Base-by-base conservation (phyloP, 2,113 vertebrate genomes). In the Elachura formosa region DNA sequence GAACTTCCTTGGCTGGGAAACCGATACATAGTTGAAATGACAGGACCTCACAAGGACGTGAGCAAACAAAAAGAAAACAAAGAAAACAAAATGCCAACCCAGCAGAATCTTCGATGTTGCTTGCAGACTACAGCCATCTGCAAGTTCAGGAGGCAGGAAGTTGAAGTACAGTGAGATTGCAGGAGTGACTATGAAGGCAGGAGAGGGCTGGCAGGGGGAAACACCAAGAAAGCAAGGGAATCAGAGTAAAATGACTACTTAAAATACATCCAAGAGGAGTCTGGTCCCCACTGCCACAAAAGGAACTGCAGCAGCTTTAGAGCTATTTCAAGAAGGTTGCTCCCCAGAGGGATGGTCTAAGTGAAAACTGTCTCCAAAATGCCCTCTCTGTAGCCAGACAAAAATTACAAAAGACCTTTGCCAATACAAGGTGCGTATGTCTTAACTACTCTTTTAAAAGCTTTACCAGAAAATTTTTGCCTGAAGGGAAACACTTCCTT, bases 21-120 rank as follows among this genome's bases (percentile, higher is more conserved):
- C 73, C 87, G 90, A 96, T 89, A 96, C 73, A 87, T 14, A 92
- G 25, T 84, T 97, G 97, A 97, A 97, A 97, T 96, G 86, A 95
- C 87, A 93, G 68, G 95, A 96, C 94, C 88, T 89, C 83, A 90
- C 94, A 94, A 59, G 28, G 69, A 91, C 74, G 89, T 85, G 33
- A 67, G 80, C 9, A 84, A 71, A 87, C 68, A 33, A 76, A 86
- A 89, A 40, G 48, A 86, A 73, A 14, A 88, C 49, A 82, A 58
- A 68, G 5, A 68, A 41, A 94, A 74, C 78, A 80, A 54, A 86
- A 90, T 93, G 84, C 85, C 81, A 91, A 62, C 90, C 85, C 88
- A 84, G 49, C 40, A 87, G 58, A 81, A 49, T 59, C 63, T 48
- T 54, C 55, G 68, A 62, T 21, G 68, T 79, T 6, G 9, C 76